phyloP scores from a whole-genome alignment of 2,888 invertebrate species.

The Tiliacea citrago region DNA sequence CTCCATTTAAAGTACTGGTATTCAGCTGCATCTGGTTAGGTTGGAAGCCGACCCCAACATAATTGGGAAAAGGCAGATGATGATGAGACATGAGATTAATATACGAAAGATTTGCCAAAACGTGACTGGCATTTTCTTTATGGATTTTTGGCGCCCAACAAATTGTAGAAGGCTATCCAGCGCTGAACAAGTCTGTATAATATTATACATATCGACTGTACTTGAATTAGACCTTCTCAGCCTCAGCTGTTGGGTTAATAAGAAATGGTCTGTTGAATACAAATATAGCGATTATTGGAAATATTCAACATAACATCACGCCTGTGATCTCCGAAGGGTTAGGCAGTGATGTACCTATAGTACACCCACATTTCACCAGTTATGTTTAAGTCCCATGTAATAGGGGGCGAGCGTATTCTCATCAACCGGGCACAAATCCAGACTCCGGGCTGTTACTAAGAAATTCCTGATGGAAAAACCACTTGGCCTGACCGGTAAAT shows the following conservation, averaged over 20 bases:
- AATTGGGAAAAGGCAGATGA: no score
- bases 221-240: background rate
- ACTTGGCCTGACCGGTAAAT: no score
- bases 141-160: background rate
- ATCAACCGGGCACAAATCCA: background rate
- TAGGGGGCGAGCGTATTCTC: background rate
- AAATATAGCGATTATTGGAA: constrained; percentile 17
- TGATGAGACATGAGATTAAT: background rate
- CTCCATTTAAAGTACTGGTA: no score
- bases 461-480: background rate
- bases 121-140: background rate
- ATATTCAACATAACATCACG: background rate
- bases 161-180: background rate
- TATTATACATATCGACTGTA: background rate
- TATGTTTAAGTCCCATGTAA: background rate
- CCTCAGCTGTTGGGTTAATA: background rate
- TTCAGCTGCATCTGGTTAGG: no score
- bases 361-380: background rate
- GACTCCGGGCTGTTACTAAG: background rate
- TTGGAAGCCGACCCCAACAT: no score
- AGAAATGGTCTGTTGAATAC: constrained; percentile 4
- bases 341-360: background rate
- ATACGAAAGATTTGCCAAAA: background rate
- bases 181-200: background rate
- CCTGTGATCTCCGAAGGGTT: background rate